Percentiles rank a stretch among this genome's conserved stretches.
Conservation (phyloP, 2,888 invertebrate species). For the Tenthredo notha region DNA sequence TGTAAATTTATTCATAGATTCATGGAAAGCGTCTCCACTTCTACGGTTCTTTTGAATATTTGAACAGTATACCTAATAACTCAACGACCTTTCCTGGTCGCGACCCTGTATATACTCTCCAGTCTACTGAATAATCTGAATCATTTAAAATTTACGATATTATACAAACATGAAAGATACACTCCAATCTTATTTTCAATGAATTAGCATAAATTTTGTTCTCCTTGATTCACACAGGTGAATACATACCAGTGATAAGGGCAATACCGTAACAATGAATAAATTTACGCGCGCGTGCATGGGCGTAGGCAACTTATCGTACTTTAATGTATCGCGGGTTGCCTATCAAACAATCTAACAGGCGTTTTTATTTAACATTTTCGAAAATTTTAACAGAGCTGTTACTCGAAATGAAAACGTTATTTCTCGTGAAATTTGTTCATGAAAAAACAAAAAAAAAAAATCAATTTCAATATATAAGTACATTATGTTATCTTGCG, state of each 20-base stretch:
- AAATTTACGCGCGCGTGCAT: not conserved
- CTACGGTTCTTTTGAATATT: not conserved
- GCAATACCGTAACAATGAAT: not conserved
- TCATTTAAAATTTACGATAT: conserved; percentile 17
- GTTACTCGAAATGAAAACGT: not conserved
- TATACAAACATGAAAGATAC: not conserved
- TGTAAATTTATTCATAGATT: conserved; percentile 3
- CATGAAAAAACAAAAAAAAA: not conserved
- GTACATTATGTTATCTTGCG: not conserved
- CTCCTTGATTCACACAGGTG: not conserved
- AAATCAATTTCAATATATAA: not conserved
- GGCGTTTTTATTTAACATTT: not conserved
- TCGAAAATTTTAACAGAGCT: not conserved
- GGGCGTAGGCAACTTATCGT: not conserved
- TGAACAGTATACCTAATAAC: not conserved
- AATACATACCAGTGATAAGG: not conserved
- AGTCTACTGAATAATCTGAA: conserved; percentile 36
- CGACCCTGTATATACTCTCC: not conserved
- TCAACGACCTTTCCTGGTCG: not conserved
- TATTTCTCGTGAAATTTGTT: not conserved
- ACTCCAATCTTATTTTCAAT: conserved; percentile 13
- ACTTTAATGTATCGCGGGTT: not conserved
- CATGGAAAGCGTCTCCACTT: not conserved
- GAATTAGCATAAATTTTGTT: conserved; percentile 5
- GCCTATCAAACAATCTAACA: not conserved